These are phyloP conservation scores for Helicolenus hilgendorfi DNA, from an alignment of 2,797 vertebrate species.

Conservation along the genomic window DNA sequence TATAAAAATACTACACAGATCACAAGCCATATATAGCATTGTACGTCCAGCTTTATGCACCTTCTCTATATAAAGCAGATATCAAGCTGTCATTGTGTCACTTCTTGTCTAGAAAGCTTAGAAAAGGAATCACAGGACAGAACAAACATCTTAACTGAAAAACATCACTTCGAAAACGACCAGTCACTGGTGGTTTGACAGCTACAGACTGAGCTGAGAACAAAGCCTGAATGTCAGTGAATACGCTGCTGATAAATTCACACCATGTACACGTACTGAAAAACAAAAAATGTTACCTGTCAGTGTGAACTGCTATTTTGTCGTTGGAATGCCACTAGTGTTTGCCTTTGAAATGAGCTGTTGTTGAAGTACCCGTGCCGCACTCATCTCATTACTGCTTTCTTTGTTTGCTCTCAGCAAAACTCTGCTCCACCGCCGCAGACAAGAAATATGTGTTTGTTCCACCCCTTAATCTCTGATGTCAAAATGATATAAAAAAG, in stretches of 20 bases:
- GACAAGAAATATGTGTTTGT: constrained; percentile 53
- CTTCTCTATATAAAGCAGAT: neutral
- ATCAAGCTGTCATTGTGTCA: neutral
- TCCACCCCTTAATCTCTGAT: constrained; percentile 18
- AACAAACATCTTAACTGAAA: constrained; percentile 3
- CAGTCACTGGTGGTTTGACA: neutral
- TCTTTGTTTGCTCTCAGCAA: constrained; percentile 25
- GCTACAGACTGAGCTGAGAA: neutral
- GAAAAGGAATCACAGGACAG: neutral
- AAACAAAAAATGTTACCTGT: neutral
- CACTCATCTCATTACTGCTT: constrained; percentile 19
- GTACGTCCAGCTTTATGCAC: neutral
- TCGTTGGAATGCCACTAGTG: neutral
- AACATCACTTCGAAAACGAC: neutral
- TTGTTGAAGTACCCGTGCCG: neutral
- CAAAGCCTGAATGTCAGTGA: neutral
- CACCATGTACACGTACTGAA: neutral
- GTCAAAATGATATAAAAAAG: constrained; percentile 36
- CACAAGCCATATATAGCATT: neutral
- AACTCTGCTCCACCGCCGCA: neutral
- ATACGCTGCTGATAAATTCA: neutral
- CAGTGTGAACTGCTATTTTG: neutral
- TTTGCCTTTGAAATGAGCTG: constrained; percentile 27
- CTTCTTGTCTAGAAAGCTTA: neutral
- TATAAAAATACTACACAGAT: neutral